These are phyloP conservation scores for Pyrgilauda ruficollis DNA, from an alignment of 2,113 vertebrate species.

Conservation along the genomic window DNA sequence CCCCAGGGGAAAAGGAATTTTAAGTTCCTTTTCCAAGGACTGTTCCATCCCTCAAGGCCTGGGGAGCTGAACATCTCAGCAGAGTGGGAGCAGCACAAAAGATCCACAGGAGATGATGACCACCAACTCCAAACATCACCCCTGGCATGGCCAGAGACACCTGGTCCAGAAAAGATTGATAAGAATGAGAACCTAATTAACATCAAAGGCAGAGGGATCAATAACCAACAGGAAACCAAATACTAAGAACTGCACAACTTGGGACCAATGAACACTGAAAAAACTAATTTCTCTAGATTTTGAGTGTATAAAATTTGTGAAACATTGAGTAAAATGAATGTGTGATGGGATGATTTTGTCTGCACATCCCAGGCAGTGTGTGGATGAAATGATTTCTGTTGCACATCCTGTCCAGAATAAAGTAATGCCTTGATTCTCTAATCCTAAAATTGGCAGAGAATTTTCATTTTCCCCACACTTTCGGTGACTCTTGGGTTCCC, in stretches of 20 bases:
- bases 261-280: no score
- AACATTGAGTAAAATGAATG: neutral
- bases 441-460: neutral
- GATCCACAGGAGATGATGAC: neutral
- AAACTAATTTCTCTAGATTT: neutral
- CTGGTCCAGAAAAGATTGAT: neutral
- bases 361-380: neutral
- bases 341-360: neutral
- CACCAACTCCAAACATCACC: neutral
- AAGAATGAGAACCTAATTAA: no score
- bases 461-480: neutral
- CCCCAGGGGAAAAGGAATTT: neutral
- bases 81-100: neutral
- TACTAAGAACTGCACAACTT: fast-evolving
- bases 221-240: neutral
- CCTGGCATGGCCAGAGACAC: neutral
- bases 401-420: neutral
- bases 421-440: neutral
- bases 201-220: neutral
- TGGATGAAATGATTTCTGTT: neutral
- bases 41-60: neutral
- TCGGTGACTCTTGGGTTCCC: fast-evolving
- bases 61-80: neutral
- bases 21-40: neutral
- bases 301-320: neutral